These are phyloP conservation scores for Rhagonycha fulva DNA, from an alignment of 2,888 invertebrate species.

Conservation along the genomic window DNA sequence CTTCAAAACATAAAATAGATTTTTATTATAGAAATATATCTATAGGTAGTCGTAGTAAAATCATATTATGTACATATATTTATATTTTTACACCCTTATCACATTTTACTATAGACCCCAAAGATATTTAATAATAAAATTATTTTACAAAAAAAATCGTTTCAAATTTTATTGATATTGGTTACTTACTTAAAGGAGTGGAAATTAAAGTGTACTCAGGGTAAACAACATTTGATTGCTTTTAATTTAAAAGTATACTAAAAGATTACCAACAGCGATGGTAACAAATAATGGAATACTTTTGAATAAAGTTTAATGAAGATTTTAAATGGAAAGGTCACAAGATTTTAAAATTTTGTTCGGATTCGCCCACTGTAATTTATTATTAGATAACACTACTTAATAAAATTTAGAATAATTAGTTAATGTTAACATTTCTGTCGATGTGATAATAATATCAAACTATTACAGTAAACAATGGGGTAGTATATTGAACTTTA, in stretches of 20 bases:
- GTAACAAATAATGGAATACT: background rate
- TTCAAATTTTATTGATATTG: background rate
- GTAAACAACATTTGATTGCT: conserved; percentile 2
- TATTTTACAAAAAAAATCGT: background rate
- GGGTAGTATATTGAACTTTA: background rate
- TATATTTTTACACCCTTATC: background rate
- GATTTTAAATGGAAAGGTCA: background rate
- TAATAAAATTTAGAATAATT: too few relatives aligned
- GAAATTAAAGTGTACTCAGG: background rate
- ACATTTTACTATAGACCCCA: background rate
- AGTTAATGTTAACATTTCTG: too few relatives aligned
- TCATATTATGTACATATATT: background rate
- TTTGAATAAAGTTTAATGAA: background rate
- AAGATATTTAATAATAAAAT: background rate
- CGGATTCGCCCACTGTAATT: too few relatives aligned
- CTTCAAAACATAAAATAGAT: background rate
- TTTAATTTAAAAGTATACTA: conserved; percentile 1
- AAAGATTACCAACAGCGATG: background rate
- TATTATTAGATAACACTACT: too few relatives aligned
- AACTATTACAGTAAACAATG: background rate
- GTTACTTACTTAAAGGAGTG: background rate
- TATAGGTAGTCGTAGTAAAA: background rate
- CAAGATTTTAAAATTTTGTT: background rate
- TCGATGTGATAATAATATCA: background rate
- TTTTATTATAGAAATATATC: background rate